Percentiles rank a stretch among this genome's conserved stretches.
phyloP scores from a whole-genome alignment of 2,888 invertebrate genomes.

The Tetranychus truncatus region DNA sequence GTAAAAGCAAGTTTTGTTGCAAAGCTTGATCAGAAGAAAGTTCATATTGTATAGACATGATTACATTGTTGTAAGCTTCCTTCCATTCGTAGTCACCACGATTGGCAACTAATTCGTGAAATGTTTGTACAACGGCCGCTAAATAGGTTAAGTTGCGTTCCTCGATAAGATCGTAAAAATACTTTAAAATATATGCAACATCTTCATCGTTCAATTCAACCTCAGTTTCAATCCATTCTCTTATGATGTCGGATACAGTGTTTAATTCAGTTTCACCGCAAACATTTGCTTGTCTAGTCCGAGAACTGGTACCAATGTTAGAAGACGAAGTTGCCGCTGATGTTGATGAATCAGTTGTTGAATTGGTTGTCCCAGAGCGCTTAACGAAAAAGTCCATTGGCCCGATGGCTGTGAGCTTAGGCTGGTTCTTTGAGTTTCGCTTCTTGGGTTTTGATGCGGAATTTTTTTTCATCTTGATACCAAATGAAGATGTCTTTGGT shows the following conservation, averaged over 20 bases:
- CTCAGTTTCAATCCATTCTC: constrained; percentile 11
- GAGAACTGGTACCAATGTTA: background rate
- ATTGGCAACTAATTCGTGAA: background rate
- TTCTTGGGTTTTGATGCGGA: too few species aligned
- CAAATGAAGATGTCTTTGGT: too few species aligned
- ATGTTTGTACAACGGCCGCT: background rate
- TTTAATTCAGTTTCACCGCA: constrained; percentile 5
- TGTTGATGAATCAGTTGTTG: too few species aligned
- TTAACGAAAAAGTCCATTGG: too few species aligned
- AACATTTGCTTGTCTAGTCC: background rate
- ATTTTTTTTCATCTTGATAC: too few species aligned
- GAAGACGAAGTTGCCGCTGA: too few species aligned
- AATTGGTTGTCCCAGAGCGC: too few species aligned
- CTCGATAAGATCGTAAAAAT: constrained; percentile 3
- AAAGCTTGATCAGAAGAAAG: background rate
- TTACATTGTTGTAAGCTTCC: background rate
- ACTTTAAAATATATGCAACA: constrained; percentile 9
- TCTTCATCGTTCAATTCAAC: constrained; percentile 7
- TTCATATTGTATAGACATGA: constrained; percentile 2
- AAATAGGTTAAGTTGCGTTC: background rate
- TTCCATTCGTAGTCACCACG: background rate
- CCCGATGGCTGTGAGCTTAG: too few species aligned
- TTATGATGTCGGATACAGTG: background rate
- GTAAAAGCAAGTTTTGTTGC: background rate
- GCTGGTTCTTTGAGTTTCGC: too few species aligned